These are phyloP conservation scores for Tineola bisselliella DNA, from an alignment of 2,888 invertebrate genomes.

Conservation along the genomic window DNA sequence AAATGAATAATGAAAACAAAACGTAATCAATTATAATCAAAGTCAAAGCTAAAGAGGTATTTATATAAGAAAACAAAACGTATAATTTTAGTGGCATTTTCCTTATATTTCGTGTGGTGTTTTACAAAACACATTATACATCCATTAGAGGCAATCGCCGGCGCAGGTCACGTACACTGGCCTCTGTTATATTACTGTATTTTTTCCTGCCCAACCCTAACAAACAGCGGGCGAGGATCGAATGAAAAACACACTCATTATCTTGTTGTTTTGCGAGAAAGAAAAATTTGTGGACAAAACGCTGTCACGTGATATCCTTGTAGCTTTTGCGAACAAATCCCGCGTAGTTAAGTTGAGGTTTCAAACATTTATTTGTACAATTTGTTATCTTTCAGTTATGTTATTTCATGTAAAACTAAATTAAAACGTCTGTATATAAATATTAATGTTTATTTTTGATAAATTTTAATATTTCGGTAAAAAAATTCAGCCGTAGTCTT, in stretches of 20 bases:
- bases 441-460: too few species aligned
- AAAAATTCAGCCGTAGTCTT: too few species aligned
- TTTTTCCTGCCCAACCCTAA: conserved; percentile 9
- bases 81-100: conserved; percentile 9
- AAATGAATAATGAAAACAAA: conserved; percentile 16
- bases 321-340: too few species aligned
- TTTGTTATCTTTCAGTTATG: too few species aligned
- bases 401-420: too few species aligned
- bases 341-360: too few species aligned
- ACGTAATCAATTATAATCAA: conserved; percentile 14
- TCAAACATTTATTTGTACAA: too few species aligned
- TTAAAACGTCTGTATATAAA: too few species aligned
- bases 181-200: conserved; percentile 11
- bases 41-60: neutral
- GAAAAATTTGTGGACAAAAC: conserved; percentile 4
- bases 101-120: conserved; percentile 16
- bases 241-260: conserved; percentile 42
- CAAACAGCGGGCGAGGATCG: conserved; percentile 25
- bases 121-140: conserved; percentile 35
- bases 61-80: neutral
- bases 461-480: too few species aligned
- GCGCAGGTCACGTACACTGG: conserved; percentile 13
- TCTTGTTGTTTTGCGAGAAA: conserved; percentile 19
- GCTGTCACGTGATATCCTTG: neutral
- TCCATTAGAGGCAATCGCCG: conserved; percentile 26